A percentile compares a stretch with the other conserved stretches of the same genome.
These are phyloP conservation scores for Morphnarchus princeps DNA, from an alignment of 2,113 vertebrate genomes.

Conservation along the genomic window DNA sequence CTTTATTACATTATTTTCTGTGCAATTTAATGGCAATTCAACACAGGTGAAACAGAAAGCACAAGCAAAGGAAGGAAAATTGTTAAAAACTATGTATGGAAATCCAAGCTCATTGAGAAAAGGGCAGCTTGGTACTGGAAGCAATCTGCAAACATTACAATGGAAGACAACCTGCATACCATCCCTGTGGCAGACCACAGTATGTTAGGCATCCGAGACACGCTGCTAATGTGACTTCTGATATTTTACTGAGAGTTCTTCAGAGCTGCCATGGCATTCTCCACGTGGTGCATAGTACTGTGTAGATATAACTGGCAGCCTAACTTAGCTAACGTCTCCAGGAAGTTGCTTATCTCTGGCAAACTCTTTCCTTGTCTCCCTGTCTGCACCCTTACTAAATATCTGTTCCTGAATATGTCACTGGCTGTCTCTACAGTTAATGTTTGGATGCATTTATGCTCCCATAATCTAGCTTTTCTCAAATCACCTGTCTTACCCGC, in stretches of 20 bases:
- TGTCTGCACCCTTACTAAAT: background rate
- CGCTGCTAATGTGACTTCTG: background rate
- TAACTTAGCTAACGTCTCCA: background rate
- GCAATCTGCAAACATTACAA: background rate
- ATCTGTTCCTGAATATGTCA: background rate
- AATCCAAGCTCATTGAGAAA: background rate
- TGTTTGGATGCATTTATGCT: background rate
- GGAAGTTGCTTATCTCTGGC: background rate
- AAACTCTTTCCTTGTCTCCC: background rate
- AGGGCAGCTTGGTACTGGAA: background rate
- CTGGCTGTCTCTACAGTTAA: background rate
- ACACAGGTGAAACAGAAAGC: background rate
- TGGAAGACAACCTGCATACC: background rate
- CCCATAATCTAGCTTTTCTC: background rate
- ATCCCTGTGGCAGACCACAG: background rate
- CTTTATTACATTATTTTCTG: background rate
- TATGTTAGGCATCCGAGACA: background rate
- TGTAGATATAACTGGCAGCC: background rate
- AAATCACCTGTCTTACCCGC: background rate
- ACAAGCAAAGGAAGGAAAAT: background rate
- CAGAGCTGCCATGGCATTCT: background rate
- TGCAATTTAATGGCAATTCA: background rate
- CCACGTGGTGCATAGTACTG: background rate
- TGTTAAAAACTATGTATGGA: background rate
- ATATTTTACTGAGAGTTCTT: background rate